Evolutionary conservation across 2,113 vertebrate species (phyloP), one percentile per base, ranked within the genome.

Genomic region (Macquaria australasica): DNA sequence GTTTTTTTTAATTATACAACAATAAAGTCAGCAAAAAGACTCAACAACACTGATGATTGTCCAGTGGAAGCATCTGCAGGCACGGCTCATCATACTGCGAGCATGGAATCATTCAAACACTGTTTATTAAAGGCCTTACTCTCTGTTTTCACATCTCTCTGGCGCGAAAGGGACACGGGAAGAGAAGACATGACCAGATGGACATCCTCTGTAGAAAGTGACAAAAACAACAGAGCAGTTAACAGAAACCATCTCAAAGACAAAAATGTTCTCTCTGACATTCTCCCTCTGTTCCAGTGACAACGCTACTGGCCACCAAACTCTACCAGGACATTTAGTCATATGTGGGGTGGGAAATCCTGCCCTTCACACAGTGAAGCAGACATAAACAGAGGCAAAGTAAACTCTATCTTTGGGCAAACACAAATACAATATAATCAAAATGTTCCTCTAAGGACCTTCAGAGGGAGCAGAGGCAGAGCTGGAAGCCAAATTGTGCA

Each of bases 111-210:
- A 25, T 73, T 73, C 23, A 25, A 39, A 72, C 14, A 59, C n/a
- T 73, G 14, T 73, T 43, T 21, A 10, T 16, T 39, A 41, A 28
- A 59, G 55, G 55, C n/a, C 72, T 73, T 73, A 73, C 72, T 59
- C 16, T 73, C 72, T 73, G 72, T 12, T 28, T 73, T 73, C n/a
- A 59, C 55, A 21, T 73, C 55, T 51, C 55, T 59, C 39, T 73
- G 72, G 72, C 39, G n/a, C 0, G 72, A 73, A 28, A 73, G 72
- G 16, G 72, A 31, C 55, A 73, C 55, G 0, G 72, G 72, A 73
- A 73, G 72, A 73, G 72, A 73, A 45, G 72, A 73, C 72, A 73
- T 73, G 55, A 73, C 72, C 37, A 73, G 55, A 73, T 73, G 72
- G 55, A 73, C 72, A 8, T 73, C 72, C 72, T 73, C 72, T 73